Conservation (phyloP, 1,140 invertebrate species). For the Drosophila teissieri region DNA sequence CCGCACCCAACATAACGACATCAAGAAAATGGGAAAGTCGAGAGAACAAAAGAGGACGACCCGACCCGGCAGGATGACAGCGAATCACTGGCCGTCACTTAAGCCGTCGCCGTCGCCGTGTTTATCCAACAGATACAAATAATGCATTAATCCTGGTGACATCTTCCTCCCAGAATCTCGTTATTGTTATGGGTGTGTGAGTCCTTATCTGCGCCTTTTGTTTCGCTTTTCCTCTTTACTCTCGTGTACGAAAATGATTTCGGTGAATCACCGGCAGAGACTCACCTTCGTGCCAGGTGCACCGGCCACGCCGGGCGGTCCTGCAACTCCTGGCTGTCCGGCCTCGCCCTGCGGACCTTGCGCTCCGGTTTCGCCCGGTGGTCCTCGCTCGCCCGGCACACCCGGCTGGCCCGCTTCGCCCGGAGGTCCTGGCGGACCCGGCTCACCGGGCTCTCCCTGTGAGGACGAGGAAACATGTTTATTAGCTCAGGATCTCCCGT, state of each 20-base stretch:
- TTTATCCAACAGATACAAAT: slow-evolving; percentile 81
- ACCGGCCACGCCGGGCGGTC: slow-evolving; percentile 89
- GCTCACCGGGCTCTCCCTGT: slow-evolving; percentile 95
- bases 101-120: slow-evolving; percentile 70
- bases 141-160: slow-evolving; percentile 81
- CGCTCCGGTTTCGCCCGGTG: slow-evolving; percentile 86
- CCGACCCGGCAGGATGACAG: slow-evolving; percentile 37
- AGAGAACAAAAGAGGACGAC: slow-evolving; percentile 53
- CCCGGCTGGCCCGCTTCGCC: slow-evolving; percentile 92
- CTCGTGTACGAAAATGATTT: slow-evolving; percentile 8
- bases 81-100: slow-evolving; percentile 70
- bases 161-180: slow-evolving; percentile 51
- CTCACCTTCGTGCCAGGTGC: slow-evolving; percentile 90
- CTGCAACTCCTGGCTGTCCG: slow-evolving; percentile 89
- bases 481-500: slow-evolving; percentile 50
- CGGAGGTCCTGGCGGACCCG: slow-evolving; percentile 93
- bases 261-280: slow-evolving; percentile 33
- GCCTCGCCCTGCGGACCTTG: slow-evolving; percentile 83
- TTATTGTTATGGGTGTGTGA: slow-evolving; percentile 6
- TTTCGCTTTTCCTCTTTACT: slow-evolving; percentile 11
- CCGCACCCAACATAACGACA: slow-evolving; percentile 23
- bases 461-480: slow-evolving; percentile 44
- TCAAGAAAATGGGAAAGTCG: slow-evolving; percentile 59
- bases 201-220: slow-evolving; percentile 26
- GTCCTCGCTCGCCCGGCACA: slow-evolving; percentile 91